phyloP scores from a whole-genome alignment of 92 coral and sea anemone genomes.

The Actinernus sp. region DNA sequence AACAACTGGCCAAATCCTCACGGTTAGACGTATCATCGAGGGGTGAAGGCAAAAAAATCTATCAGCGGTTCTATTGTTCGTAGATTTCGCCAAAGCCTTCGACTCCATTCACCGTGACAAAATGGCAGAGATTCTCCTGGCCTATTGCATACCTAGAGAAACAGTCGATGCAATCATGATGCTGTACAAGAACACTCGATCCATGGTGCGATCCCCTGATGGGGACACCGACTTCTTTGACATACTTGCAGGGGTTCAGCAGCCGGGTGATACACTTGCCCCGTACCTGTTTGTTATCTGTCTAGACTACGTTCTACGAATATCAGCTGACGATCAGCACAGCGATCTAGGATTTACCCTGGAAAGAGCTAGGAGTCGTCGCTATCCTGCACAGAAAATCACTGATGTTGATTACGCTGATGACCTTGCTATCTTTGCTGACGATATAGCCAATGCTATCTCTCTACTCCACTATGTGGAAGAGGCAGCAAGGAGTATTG shows the following conservation, averaged over 20 bases:
- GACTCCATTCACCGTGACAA: conserved; percentile 44
- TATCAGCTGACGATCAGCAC: not conserved
- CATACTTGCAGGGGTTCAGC: no score
- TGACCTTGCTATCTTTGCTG: conserved; percentile 23
- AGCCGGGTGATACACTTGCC: conserved; percentile 33
- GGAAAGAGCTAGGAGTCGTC: conserved; percentile 1
- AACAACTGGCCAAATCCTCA: conserved; percentile 7
- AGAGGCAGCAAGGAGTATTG: conserved; percentile 11
- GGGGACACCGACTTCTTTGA: conserved; percentile 37
- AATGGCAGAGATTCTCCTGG: conserved; percentile 33
- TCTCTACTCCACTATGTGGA: conserved; percentile 22
- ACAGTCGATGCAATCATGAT: conserved; percentile 9
- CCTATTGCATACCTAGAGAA: conserved; percentile 34
- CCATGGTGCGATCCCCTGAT: conserved; percentile 24
- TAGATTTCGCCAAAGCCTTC: conserved; percentile 50
- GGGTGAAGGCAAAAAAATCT: conserved; percentile 17
- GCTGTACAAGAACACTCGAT: conserved; percentile 17
- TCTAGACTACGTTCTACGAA: conserved; percentile 36
- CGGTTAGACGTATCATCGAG: conserved; percentile 35
- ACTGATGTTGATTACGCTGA: conserved; percentile 63
- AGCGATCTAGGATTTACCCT: conserved; percentile 18
- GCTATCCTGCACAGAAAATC: conserved; percentile 25
- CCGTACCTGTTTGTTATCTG: conserved; percentile 28
- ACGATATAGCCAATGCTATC: conserved; percentile 24
- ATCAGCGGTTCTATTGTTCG: conserved; percentile 13